These are phyloP conservation scores for Mus caroli DNA, from an alignment of 2,797 vertebrate species.

Conservation along the genomic window DNA sequence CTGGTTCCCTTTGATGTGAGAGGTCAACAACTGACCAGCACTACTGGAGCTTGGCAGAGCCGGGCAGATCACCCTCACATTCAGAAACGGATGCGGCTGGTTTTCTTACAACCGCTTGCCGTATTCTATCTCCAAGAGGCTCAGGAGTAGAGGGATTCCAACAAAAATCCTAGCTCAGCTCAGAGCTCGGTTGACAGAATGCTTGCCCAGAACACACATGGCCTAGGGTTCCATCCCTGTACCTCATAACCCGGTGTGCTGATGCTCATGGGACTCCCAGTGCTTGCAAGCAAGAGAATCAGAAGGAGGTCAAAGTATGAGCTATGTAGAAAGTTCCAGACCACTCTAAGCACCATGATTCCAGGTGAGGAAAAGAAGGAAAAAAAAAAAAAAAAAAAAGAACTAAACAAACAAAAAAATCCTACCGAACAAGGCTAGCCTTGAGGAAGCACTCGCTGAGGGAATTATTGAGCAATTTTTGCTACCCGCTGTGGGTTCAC, in stretches of 20 bases:
- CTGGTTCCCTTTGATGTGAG: neutral
- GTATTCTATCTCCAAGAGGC: neutral
- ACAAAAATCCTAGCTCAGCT: neutral
- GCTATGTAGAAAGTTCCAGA: neutral
- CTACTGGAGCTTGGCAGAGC: rapidly evolving
- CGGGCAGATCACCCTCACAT: too few relatives aligned
- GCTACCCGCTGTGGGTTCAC: neutral
- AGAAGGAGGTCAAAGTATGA: neutral
- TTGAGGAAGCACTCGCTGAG: neutral
- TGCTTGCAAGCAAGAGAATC: neutral
- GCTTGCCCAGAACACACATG: neutral
- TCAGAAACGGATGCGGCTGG: neutral
- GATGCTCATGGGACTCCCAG: too few relatives aligned
- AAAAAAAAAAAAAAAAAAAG: neutral
- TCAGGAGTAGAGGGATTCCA: neutral
- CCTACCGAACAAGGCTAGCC: neutral
- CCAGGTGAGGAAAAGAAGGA: neutral
- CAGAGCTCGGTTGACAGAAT: too few relatives aligned
- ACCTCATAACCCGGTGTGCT: neutral
- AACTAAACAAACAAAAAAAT: neutral
- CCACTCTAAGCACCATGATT: neutral
- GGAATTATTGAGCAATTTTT: neutral
- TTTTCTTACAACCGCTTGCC: neutral
- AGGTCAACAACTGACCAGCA: neutral
- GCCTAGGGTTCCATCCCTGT: too few relatives aligned